Evolutionary conservation across 2,113 vertebrate genomes (phyloP).

Genomic region (Octodon degus): DNA sequence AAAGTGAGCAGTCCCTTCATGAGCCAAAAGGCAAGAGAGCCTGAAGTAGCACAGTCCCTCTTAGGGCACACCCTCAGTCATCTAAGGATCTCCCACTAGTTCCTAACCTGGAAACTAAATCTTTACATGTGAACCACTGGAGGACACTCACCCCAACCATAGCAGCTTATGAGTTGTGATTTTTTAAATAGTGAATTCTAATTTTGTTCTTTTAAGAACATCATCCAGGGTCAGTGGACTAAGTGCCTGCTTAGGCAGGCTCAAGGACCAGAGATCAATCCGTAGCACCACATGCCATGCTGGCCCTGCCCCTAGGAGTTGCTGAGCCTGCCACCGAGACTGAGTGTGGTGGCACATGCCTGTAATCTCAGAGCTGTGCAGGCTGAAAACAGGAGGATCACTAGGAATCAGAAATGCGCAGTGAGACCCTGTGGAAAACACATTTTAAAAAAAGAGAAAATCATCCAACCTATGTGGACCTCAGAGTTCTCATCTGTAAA

Average conservation of each 20-base stretch:
- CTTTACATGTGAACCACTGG: background rate
- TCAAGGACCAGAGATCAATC: too few relatives aligned
- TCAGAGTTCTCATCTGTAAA: slow-evolving; percentile 19
- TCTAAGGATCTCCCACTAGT: background rate
- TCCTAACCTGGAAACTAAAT: background rate
- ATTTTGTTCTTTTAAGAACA: slow-evolving; percentile 39
- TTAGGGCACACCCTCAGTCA: background rate
- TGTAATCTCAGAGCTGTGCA: too few relatives aligned
- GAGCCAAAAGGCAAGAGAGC: background rate
- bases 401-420: too few relatives aligned
- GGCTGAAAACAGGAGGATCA: too few relatives aligned
- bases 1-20: background rate
- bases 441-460: background rate
- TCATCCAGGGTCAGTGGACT: background rate
- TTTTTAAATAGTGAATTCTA: slow-evolving; percentile 47
- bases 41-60: background rate
- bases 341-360: too few relatives aligned
- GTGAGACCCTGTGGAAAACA: too few relatives aligned
- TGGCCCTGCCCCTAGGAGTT: too few relatives aligned
- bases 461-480: background rate
- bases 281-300: too few relatives aligned
- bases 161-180: background rate
- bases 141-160: background rate
- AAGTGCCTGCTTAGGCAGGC: too few relatives aligned
- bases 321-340: too few relatives aligned